Evolutionary conservation across 2,797 vertebrate genomes (phyloP).

Genomic region (Lindbergichthys nudifrons): DNA sequence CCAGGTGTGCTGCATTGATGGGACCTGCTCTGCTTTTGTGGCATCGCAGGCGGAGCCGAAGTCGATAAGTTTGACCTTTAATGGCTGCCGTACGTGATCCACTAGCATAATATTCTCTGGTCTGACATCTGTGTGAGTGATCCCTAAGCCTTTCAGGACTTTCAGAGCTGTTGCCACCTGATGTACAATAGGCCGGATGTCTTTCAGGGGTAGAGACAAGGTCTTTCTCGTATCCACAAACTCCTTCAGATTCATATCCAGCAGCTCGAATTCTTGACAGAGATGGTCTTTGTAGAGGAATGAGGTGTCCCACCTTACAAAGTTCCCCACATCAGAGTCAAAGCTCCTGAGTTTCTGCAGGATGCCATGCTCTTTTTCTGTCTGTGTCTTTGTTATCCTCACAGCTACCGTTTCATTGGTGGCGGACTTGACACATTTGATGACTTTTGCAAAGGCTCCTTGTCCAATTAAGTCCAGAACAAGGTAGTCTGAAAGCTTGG

Average conservation of each 20-base stretch:
- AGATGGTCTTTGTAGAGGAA: neutral
- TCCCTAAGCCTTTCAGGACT: neutral
- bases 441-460: too few relatives aligned
- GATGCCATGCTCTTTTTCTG: neutral
- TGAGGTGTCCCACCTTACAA: neutral
- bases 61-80: constrained; percentile 5
- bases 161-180: constrained; percentile 6
- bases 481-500: too few relatives aligned
- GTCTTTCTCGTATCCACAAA: neutral
- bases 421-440: too few relatives aligned
- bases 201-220: neutral
- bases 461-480: too few relatives aligned
- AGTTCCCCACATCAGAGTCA: neutral
- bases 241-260: constrained; percentile 1
- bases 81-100: neutral
- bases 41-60: neutral
- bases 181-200: neutral
- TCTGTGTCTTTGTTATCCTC: neutral
- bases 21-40: neutral
- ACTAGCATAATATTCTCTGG: constrained; percentile 9
- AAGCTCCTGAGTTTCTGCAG: neutral
- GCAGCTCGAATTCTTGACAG: neutral
- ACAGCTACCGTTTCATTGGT: too few relatives aligned
- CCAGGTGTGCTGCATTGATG: neutral
- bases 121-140: neutral